phyloP scores from a whole-genome alignment of 2,888 invertebrate species.

The Chymomyza caudatula region DNA sequence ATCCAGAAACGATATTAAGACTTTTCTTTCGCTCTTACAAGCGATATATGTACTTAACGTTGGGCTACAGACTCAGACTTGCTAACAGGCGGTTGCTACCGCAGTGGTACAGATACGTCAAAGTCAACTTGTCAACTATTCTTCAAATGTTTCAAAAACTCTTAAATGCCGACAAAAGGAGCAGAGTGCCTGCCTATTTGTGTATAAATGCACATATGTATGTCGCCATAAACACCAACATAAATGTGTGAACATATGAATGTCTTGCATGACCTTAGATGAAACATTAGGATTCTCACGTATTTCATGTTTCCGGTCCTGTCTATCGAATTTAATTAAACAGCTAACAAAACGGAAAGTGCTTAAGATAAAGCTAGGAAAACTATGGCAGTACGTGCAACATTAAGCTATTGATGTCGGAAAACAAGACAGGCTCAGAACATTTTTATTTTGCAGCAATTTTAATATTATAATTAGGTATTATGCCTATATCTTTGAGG shows the following conservation, averaged over 20 bases:
- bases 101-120: constrained; percentile 61
- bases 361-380: not conserved
- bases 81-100: not conserved
- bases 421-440: too few relatives aligned
- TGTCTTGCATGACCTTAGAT: constrained; percentile 13
- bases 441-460: too few relatives aligned
- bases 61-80: constrained; percentile 6
- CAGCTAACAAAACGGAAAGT: not conserved
- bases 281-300: constrained; percentile 67
- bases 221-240: constrained; percentile 12
- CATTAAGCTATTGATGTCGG: too few relatives aligned
- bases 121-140: constrained; percentile 74
- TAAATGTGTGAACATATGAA: constrained; percentile 35
- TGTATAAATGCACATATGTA: constrained; percentile 44
- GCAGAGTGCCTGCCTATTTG: constrained; percentile 54
- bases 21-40: constrained; percentile 4
- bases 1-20: constrained; percentile 26
- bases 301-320: constrained; percentile 75
- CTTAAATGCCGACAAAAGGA: constrained; percentile 53
- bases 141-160: constrained; percentile 69
- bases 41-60: constrained; percentile 17
- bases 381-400: too few relatives aligned
- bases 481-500: too few relatives aligned
- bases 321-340: constrained; percentile 44
- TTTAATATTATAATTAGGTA: too few relatives aligned